These are phyloP conservation scores for Corythornis cristatus DNA, from an alignment of 2,113 vertebrate species.

Conservation along the genomic window DNA sequence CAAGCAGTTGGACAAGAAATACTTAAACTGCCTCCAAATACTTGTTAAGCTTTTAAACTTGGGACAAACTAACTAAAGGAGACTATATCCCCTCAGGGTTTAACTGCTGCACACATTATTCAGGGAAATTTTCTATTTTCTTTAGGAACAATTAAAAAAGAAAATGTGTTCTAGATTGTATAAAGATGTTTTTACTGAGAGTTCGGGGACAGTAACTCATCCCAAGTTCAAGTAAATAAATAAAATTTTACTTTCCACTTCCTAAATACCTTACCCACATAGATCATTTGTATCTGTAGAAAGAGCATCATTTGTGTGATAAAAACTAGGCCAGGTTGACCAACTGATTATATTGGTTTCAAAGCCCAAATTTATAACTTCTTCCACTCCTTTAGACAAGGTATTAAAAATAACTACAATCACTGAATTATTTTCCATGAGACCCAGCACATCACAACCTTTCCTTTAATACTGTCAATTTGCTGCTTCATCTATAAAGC, in stretches of 20 bases:
- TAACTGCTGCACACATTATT: not conserved
- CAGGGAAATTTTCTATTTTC: constrained; percentile 1
- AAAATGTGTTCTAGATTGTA: constrained; percentile 9
- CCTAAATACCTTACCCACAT: not conserved
- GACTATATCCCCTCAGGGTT: not conserved
- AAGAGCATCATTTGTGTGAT: not conserved
- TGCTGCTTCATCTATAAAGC: not conserved
- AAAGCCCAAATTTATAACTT: not conserved
- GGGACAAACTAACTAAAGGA: not conserved
- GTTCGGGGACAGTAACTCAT: not conserved
- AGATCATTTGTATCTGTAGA: not conserved
- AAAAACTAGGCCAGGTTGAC: not conserved
- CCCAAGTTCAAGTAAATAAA: not conserved
- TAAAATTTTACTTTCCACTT: not conserved
- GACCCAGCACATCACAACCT: not conserved
- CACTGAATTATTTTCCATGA: not conserved
- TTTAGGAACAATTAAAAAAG: constrained; percentile 31
- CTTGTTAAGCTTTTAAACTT: constrained; percentile 23
- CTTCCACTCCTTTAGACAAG: not conserved
- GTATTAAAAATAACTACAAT: not conserved
- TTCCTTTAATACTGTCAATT: not conserved
- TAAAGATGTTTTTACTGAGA: not conserved
- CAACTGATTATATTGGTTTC: not conserved
- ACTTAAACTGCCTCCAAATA: not conserved
- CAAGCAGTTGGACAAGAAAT: not conserved